Evolutionary conservation across 2,888 invertebrate genomes (phyloP).

Genomic region (Siphlonurus alternatus): DNA sequence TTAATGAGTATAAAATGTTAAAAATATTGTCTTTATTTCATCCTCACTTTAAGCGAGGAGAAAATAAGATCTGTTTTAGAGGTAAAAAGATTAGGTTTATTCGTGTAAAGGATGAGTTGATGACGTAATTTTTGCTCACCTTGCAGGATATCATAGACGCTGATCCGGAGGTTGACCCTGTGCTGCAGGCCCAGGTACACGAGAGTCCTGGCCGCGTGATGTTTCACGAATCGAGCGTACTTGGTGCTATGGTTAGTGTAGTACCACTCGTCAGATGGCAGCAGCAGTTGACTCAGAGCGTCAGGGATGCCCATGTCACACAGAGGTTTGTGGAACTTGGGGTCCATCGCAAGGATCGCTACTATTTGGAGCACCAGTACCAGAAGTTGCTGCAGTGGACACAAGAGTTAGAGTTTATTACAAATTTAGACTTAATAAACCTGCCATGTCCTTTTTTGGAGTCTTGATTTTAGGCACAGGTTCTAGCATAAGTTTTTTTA

Average conservation of each 20-base stretch:
- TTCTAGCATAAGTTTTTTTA: no score
- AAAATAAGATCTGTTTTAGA: no score
- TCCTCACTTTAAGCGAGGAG: no score
- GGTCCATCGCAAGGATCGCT: constrained; percentile 38
- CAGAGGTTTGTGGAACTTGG: constrained; percentile 34
- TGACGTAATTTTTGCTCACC: no score
- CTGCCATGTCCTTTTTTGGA: no score
- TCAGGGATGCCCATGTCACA: constrained; percentile 40
- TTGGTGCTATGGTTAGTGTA: constrained; percentile 47
- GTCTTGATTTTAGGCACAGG: no score
- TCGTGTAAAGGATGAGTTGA: no score
- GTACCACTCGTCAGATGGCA: constrained; percentile 49
- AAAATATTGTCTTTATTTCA: no score
- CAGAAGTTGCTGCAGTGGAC: constrained; percentile 40
- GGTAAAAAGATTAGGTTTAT: no score
- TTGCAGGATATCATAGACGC: constrained; percentile 35
- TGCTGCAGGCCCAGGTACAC: constrained; percentile 45
- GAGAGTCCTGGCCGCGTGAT: constrained; percentile 42
- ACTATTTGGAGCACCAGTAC: constrained; percentile 42
- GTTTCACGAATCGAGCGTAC: constrained; percentile 43
- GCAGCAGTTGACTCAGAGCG: constrained; percentile 38
- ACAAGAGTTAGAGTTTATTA: no score
- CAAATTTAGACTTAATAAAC: no score
- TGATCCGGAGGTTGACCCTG: constrained; percentile 38
- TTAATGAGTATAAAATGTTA: no score